Conservation (phyloP, 2,113 vertebrate species). For the Austrofundulus limnaeus region DNA sequence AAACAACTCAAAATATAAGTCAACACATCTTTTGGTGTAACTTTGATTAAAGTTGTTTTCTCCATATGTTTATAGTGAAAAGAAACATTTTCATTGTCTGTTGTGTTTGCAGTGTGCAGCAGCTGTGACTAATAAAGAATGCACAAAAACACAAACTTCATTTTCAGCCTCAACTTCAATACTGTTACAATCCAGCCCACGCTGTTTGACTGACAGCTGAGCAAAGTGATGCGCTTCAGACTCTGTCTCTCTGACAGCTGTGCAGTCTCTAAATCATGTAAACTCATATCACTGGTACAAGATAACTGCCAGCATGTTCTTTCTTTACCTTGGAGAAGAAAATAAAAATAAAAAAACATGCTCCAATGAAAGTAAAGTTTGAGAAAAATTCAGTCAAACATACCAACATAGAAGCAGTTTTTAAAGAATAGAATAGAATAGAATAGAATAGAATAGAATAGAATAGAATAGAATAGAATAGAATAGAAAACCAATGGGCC, state of each 20-base stretch:
- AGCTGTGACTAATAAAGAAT: background rate
- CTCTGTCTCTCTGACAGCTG: slow-evolving; percentile 12
- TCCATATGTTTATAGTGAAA: background rate
- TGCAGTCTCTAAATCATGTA: background rate
- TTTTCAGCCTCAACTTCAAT: background rate
- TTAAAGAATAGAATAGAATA: no score
- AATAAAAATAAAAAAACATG: no score
- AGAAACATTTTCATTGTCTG: background rate
- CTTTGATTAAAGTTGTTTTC: background rate
- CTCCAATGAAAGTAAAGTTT: no score
- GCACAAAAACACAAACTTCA: slow-evolving; percentile 2
- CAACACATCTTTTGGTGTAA: background rate
- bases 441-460: no score
- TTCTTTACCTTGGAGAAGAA: no score
- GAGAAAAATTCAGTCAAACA: no score
- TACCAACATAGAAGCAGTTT: no score
- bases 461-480: no score
- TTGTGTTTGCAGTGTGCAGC: background rate
- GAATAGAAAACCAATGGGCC: no score
- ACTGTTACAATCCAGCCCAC: background rate
- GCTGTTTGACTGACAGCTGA: slow-evolving; percentile 21
- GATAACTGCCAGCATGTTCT: no score
- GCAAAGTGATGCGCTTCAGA: background rate
- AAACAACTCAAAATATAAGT: background rate
- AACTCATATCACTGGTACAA: background rate